phyloP scores from a whole-genome alignment of 2,113 vertebrate species.

The Hemibates koningsi region DNA sequence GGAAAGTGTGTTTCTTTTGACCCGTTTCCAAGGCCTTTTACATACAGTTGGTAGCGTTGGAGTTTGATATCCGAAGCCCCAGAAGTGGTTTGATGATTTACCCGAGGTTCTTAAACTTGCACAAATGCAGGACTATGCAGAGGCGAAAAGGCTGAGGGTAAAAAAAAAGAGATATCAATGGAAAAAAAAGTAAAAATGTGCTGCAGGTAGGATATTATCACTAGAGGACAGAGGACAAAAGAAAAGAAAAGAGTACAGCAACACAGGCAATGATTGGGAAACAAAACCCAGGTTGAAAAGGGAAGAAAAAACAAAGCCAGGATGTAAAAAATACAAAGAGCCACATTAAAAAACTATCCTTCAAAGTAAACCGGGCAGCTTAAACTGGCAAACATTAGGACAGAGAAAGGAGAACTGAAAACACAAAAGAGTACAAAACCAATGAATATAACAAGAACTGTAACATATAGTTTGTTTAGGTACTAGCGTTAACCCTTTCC shows the following conservation, averaged over 20 bases:
- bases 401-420: not conserved
- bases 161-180: not conserved
- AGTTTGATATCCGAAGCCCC: not conserved
- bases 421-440: not conserved
- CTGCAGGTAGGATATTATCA: not conserved
- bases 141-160: not conserved
- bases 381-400: not conserved
- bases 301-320: not conserved
- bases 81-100: not conserved
- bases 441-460: not conserved
- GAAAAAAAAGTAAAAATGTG: not conserved
- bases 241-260: not conserved
- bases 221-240: not conserved
- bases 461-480: not conserved
- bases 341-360: not conserved
- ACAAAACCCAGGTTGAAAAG: not conserved
- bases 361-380: not conserved
- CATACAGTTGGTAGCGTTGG: not conserved
- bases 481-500: rapidly evolving
- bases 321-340: not conserved
- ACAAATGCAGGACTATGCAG: not conserved
- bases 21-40: not conserved
- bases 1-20: not conserved
- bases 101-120: not conserved
- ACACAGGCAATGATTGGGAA: not conserved